Evolutionary conservation across 2,888 invertebrate species (phyloP).

Genomic region (Erpobdella octoculata): DNA sequence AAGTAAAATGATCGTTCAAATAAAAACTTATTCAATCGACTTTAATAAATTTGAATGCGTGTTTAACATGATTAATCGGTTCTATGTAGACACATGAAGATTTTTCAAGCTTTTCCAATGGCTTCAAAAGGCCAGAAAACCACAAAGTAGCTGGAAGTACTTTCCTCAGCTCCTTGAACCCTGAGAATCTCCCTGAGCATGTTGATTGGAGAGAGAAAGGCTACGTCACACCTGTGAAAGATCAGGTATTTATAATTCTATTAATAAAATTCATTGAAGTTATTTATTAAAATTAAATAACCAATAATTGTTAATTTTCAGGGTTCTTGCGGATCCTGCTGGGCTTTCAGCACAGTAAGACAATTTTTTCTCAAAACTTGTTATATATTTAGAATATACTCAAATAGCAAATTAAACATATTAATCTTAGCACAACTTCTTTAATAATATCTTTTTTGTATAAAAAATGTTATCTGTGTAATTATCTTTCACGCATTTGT

Average conservation of each 20-base stretch:
- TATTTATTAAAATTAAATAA: neutral
- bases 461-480: no score
- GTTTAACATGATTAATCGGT: no score
- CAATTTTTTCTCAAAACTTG: neutral
- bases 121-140: constrained; percentile 11
- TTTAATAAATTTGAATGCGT: no score
- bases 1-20: no score
- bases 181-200: constrained; percentile 34
- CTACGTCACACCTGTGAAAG: constrained; percentile 43
- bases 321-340: constrained; percentile 22
- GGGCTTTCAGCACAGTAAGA: constrained; percentile 23
- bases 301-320: neutral
- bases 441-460: no score
- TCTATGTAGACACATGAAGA: no score
- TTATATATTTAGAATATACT: neutral
- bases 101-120: no score
- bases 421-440: no score
- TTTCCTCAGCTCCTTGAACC: constrained; percentile 30
- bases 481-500: no score
- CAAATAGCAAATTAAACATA: neutral
- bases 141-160: constrained; percentile 8
- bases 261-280: neutral
- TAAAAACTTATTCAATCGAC: no score
- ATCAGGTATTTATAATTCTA: constrained; percentile 35
- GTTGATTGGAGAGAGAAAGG: constrained; percentile 44